These are phyloP conservation scores for Oryzias javanicus DNA, from an alignment of 2,113 vertebrate genomes.

Conservation along the genomic window DNA sequence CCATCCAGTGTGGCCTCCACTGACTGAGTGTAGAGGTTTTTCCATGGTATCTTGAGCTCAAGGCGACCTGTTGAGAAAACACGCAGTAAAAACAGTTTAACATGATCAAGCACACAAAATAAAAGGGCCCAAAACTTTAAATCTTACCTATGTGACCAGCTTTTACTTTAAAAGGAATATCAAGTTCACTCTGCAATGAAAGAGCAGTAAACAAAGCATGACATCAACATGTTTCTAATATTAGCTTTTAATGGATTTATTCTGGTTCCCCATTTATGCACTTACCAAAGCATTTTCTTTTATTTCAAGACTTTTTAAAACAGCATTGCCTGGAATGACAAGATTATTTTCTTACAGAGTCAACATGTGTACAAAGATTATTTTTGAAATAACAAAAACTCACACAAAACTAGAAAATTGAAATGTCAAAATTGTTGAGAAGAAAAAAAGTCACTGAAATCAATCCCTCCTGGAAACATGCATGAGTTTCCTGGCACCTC, in stretches of 20 bases:
- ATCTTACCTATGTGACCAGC: constrained; percentile 93
- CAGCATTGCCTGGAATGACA: constrained; percentile 83
- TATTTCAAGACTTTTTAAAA: constrained; percentile 91
- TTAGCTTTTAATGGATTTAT: neutral
- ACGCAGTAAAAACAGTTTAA: constrained; percentile 14
- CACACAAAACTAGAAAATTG: no score
- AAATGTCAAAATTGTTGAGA: no score
- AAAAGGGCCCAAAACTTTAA: neutral
- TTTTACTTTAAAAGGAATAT: constrained; percentile 97
- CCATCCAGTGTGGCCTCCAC: constrained; percentile 93
- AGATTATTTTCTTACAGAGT: neutral
- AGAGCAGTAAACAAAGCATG: neutral
- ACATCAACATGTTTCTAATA: neutral
- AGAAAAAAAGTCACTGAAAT: no score
- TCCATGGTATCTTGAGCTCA: constrained; percentile 94
- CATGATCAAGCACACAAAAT: neutral
- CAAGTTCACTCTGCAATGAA: constrained; percentile 87
- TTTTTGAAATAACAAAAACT: no score
- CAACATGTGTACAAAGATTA: neutral
- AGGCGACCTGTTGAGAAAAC: constrained; percentile 80
- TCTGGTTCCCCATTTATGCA: neutral
- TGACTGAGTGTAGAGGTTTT: constrained; percentile 94
- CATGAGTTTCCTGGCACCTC: no score
- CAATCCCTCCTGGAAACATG: no score
- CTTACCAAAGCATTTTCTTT: constrained; percentile 99